These are phyloP conservation scores for Calameuta filiformis DNA, from an alignment of 2,888 invertebrate species.

Conservation along the genomic window DNA sequence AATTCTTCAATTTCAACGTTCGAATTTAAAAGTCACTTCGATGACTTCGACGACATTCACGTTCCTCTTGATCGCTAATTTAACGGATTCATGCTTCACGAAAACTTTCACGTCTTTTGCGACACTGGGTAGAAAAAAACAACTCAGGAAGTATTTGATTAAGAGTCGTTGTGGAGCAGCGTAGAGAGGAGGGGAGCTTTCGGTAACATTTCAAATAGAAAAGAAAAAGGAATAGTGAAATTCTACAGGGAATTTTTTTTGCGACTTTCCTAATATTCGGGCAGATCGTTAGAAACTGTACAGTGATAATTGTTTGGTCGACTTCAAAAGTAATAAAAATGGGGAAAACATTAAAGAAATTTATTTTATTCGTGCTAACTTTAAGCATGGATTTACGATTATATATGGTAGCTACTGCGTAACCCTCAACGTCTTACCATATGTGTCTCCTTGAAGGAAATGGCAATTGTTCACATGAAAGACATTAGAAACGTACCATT, in stretches of 20 bases:
- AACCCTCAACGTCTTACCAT: background rate
- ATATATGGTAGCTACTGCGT: background rate
- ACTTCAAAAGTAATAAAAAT: background rate
- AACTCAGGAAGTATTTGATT: slow-evolving; percentile 1
- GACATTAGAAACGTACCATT: slow-evolving; percentile 31
- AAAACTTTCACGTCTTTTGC: slow-evolving; percentile 9
- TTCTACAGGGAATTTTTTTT: background rate
- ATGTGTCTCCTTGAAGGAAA: slow-evolving; percentile 9
- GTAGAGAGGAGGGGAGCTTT: background rate
- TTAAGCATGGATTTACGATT: background rate
- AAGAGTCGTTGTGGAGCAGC: background rate
- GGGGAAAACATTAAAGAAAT: background rate
- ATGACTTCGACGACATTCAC: background rate
- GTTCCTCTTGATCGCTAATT: background rate
- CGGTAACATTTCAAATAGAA: background rate
- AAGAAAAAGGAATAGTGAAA: background rate
- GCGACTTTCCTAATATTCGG: background rate
- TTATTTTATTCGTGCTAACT: background rate
- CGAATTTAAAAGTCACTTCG: background rate
- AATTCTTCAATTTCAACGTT: background rate
- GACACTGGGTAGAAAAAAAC: background rate
- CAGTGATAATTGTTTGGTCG: background rate
- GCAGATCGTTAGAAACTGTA: background rate
- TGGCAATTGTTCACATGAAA: slow-evolving; percentile 20
- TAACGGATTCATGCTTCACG: slow-evolving; percentile 1